A percentile compares a stretch with the other conserved stretches of the same genome.
phyloP scores from a whole-genome alignment of 2,113 vertebrate species.

The Callospermophilus lateralis region DNA sequence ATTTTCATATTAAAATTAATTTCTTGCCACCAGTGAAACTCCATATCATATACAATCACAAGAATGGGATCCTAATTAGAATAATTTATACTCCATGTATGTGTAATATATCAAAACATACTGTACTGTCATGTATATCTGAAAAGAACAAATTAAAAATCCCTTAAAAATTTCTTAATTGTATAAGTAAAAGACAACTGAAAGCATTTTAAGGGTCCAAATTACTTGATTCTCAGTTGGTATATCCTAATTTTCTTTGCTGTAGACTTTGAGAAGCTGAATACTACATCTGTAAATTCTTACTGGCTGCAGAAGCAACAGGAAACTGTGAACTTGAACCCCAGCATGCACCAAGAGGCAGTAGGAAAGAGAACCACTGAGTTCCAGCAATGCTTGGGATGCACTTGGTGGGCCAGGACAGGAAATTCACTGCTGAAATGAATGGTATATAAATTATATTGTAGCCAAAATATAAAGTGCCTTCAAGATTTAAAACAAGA shows the following conservation, averaged over 20 bases:
- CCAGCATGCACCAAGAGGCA: not conserved
- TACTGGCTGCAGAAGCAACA: not conserved
- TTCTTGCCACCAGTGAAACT: not conserved
- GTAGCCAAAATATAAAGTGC: conserved; percentile 1
- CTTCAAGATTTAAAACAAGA: conserved; percentile 32
- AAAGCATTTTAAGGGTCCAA: not conserved
- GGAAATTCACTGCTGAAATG: conserved; percentile 29
- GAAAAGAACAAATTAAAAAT: no score
- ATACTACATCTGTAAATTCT: not conserved
- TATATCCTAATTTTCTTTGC: not conserved
- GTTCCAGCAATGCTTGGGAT: not conserved
- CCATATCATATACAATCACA: no score
- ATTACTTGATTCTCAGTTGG: not conserved
- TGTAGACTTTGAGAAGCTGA: not conserved
- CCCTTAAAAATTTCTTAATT: not conserved
- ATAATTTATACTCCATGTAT: no score
- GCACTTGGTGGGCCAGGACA: not conserved
- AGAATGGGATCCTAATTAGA: no score
- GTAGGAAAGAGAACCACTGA: not conserved
- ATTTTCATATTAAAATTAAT: not conserved
- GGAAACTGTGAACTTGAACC: conserved; percentile 23
- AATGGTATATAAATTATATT: conserved; percentile 18
- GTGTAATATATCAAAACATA: no score
- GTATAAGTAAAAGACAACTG: not conserved
- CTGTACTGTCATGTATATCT: no score